These are phyloP conservation scores for Pachyrhynchus sulphureomaculatus DNA, from an alignment of 1,140 invertebrate species.

Conservation along the genomic window DNA sequence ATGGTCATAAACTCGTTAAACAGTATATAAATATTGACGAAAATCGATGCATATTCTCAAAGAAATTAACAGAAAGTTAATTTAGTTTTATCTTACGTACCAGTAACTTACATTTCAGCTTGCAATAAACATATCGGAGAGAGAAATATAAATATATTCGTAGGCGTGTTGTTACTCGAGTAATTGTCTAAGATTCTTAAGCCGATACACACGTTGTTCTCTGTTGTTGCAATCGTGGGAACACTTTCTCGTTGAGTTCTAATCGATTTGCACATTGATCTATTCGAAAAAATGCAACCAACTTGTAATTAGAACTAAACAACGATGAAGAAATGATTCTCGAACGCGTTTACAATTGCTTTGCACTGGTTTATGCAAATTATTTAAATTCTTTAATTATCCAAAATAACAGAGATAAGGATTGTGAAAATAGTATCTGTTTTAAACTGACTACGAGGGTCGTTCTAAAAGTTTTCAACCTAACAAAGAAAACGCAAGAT, in stretches of 20 bases:
- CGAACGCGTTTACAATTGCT: constrained; percentile 27
- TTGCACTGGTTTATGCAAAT: constrained; percentile 15
- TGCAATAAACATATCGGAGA: constrained; percentile 23
- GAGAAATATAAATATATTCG: constrained; percentile 34
- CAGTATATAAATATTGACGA: too few species aligned
- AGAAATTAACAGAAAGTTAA: constrained; percentile 13
- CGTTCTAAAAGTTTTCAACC: too few species aligned
- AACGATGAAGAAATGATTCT: constrained; percentile 25
- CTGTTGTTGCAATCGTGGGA: constrained; percentile 34
- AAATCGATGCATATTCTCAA: too few species aligned
- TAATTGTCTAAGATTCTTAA: constrained; percentile 40
- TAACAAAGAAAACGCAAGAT: too few species aligned
- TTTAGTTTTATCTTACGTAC: constrained; percentile 10
- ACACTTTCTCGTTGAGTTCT: constrained; percentile 37
- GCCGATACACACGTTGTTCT: constrained; percentile 31
- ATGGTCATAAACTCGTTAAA: too few species aligned
- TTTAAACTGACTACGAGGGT: too few species aligned
- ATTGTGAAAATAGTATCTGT: too few species aligned
- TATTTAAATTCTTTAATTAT: constrained; percentile 6
- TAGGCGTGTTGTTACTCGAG: constrained; percentile 36
- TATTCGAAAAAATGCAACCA: constrained; percentile 28
- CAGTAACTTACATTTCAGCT: constrained; percentile 1
- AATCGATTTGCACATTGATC: constrained; percentile 36
- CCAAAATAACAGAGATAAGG: too few species aligned
- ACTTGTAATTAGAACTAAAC: constrained; percentile 26